Evolutionary conservation across 1,140 invertebrate genomes (phyloP), one percentile per base, ranked within the genome.

Genomic region (Drosophila pandora): DNA sequence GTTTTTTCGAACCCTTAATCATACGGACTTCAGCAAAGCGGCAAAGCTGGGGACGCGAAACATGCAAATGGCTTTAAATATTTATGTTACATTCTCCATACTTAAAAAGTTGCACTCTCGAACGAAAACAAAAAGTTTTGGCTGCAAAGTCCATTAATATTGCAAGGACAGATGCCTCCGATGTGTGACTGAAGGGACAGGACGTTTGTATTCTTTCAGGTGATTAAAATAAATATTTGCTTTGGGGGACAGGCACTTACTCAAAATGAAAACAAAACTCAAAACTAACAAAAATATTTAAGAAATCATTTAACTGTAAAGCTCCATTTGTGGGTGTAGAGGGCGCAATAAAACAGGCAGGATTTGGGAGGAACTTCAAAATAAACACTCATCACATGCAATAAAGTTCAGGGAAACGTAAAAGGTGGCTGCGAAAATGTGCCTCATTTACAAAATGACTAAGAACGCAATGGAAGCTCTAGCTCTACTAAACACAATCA

Each of bases 341-440:
- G 17, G 61, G 65, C 76, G 71, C 76, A 74, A 37, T 77, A 55
- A 77, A 41, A 43, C 64, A 79, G 72, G 76, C 76, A 75, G 30
- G 30, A 8, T 25, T 67, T 43, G 34, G 13, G 62, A 25, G 12
- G 55, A 80, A 69, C 45, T 64, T 37, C 21, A 52, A 76, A 59
- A 58, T 25, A 47, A 43, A 58, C 72, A 80, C 71, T 71, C 64
- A 79, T 28, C 17, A 61, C 79, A 83, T 82, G 87, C 73, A 79
- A 73, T 76, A 90, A 74, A 62, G 48, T 52, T 55, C 61, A 76
- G 25, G 39, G 55, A 64, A 76, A 53, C 47, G 43, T 56, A 53
- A 32, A 56, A 50, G 41, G 41, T 59, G 73, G 77, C 30, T 43
- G 60, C 28, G 12, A 56, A 34, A 32, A 30, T 53, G 57, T 59